phyloP scores from a whole-genome alignment of 2,797 vertebrate species.

The Rhynchotus rufescens region DNA sequence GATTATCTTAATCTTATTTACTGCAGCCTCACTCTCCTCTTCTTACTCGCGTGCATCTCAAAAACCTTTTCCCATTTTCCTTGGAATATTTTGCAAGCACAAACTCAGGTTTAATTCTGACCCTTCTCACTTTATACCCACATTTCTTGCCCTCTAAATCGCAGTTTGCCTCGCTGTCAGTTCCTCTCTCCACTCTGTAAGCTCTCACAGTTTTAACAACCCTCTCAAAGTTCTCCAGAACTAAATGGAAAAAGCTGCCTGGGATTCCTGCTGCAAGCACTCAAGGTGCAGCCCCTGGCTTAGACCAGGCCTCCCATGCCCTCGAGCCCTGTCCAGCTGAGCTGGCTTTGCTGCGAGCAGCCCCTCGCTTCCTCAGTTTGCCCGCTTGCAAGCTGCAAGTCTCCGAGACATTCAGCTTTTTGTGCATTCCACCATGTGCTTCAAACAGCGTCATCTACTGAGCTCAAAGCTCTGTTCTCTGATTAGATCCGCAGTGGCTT shows the following conservation, averaged over 20 bases:
- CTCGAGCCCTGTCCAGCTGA: neutral
- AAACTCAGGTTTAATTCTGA: neutral
- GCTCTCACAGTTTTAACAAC: neutral
- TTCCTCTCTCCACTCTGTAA: neutral
- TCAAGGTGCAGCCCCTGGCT: neutral
- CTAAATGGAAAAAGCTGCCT: neutral
- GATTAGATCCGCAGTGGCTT: slow-evolving; percentile 19
- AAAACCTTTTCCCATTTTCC: neutral
- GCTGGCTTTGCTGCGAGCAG: neutral
- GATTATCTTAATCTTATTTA: slow-evolving; percentile 56
- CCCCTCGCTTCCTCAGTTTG: neutral
- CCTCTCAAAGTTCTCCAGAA: neutral
- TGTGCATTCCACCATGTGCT: slow-evolving; percentile 4
- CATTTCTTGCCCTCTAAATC: neutral
- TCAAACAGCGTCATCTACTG: neutral
- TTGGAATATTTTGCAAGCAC: neutral
- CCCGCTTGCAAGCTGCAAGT: neutral
- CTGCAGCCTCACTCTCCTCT: slow-evolving; percentile 2
- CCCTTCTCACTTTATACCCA: neutral
- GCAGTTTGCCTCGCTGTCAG: neutral
- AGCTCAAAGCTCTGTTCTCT: slow-evolving; percentile 39
- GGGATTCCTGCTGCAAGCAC: rapidly evolving
- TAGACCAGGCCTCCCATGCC: neutral
- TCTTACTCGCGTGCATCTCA: neutral
- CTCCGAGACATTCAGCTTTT: rapidly evolving